A percentile compares a stretch with the other conserved stretches of the same genome.
Conservation (phyloP, 2,888 invertebrate genomes). For the Scaptomyza caliginosa region DNA sequence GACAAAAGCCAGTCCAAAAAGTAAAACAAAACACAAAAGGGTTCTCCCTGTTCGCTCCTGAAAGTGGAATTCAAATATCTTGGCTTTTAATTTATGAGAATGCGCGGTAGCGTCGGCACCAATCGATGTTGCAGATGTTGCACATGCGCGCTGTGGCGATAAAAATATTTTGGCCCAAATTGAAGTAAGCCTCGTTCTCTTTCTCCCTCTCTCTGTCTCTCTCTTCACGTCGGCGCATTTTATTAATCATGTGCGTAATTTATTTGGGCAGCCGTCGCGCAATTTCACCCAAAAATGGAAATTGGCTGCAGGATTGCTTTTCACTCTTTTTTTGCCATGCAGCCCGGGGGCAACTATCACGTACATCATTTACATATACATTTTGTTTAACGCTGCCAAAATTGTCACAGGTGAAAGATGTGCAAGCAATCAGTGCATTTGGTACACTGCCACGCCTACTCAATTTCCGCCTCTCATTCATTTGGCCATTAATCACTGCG, state of each 20-base stretch:
- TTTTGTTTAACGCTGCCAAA: constrained; percentile 60
- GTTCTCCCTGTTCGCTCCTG: constrained; percentile 5
- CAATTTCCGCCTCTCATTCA: constrained; percentile 32
- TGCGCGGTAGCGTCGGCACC: constrained; percentile 70
- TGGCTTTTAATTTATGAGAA: constrained; percentile 82
- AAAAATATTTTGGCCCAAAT: constrained; percentile 77
- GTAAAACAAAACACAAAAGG: constrained; percentile 44
- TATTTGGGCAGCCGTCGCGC: constrained; percentile 73
- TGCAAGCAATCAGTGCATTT: constrained; percentile 35
- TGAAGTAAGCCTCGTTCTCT: constrained; percentile 50
- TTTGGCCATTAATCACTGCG: constrained; percentile 39
- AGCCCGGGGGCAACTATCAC: constrained; percentile 38
- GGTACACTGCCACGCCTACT: constrained; percentile 46
- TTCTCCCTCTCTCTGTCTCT: background rate
- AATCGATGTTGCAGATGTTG: constrained; percentile 43
- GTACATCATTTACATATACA: constrained; percentile 63
- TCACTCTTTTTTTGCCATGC: constrained; percentile 8
- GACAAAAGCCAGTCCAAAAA: constrained; percentile 63
- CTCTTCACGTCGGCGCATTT: constrained; percentile 53
- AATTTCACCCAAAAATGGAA: constrained; percentile 79
- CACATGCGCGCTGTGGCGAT: constrained; percentile 57
- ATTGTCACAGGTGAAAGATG: constrained; percentile 79
- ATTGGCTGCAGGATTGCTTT: constrained; percentile 43
- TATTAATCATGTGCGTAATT: constrained; percentile 80
- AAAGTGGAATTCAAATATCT: constrained; percentile 80